Base-by-base conservation (phyloP, 1,140 invertebrate genomes). In the Lepidurus arcticus region DNA sequence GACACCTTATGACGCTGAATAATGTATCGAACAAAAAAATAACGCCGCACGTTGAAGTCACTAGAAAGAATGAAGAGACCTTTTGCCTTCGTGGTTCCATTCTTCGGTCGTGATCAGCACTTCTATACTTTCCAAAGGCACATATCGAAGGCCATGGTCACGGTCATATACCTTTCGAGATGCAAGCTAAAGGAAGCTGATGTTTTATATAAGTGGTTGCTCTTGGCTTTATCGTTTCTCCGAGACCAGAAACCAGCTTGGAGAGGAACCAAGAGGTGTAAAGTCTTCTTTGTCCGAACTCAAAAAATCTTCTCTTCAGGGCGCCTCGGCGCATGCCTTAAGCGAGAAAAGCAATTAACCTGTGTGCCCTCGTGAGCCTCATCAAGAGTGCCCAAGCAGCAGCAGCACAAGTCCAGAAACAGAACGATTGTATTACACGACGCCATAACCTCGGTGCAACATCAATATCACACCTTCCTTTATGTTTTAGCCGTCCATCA, bases 261-360 rank as follows among this genome's bases (percentile, higher is more conserved):
- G 16, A n/a, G 53, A 13, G 16, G 21, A 13, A 21, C 53, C 53
- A 21, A 65, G 53, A 21, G 16, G 53, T 65, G 16, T n/a, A 65
- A 65, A 65, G 53, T 65, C 53, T 4, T 65, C 53, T 21, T n/a
- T n/a, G 53, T 65, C 53, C 53, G 13, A 65, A 65, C 16, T 21
- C 53, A 21, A 65, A 13, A 21, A 21, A 5, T 21, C 53, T 65
- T 65, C 53, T 65, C 53, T 65, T 65, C 53, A 21, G 53, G 53
- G 53, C 53, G 53, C 53, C 53, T 65, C 53, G 53, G 53, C 53
- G 53, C 53, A 65, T 65, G 53, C 53, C 53, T 65, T 13, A 65
- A 65, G 53, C 21, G 53, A 65, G 53, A 65, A 65, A 65, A 65
- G 53, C 53, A 65, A 65, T 65, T 65, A 65, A 65, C 53, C 53